Evolutionary conservation across 2,797 vertebrate species (phyloP).

Genomic region (Discoglossus pictus): DNA sequence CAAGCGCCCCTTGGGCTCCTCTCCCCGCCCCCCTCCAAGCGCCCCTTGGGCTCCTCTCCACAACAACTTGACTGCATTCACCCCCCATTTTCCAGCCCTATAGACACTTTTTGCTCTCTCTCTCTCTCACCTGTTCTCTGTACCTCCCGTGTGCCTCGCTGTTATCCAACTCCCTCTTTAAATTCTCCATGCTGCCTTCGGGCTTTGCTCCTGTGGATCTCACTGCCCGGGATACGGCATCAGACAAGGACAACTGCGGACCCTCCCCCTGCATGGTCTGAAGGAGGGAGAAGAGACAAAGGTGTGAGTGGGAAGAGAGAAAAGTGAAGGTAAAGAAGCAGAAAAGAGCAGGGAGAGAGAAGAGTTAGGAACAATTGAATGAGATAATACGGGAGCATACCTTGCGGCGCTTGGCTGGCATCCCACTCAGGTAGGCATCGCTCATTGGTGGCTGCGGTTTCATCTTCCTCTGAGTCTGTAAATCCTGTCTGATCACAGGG

Average conservation of each 20-base stretch:
- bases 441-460: conserved; percentile 89
- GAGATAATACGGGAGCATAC: conserved; percentile 60
- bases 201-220: conserved; percentile 80
- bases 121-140: conserved; percentile 72
- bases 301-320: background rate
- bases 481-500: conserved; percentile 88
- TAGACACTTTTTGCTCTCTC: conserved; percentile 13
- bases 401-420: conserved; percentile 93
- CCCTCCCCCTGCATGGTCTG: conserved; percentile 85
- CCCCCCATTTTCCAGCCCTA: background rate
- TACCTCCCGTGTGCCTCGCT: conserved; percentile 84
- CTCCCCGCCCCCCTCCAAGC: too few species aligned
- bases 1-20: too few species aligned
- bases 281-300: conserved; percentile 7
- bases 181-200: conserved; percentile 76
- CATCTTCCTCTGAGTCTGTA: conserved; percentile 88
- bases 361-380: background rate
- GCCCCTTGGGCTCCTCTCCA: too few species aligned
- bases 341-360: background rate
- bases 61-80: background rate
- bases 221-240: conserved; percentile 86
- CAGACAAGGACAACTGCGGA: conserved; percentile 84
- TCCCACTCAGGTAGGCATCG: conserved; percentile 88
- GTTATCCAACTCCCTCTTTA: conserved; percentile 82
- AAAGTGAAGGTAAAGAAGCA: too few species aligned